Conservation (phyloP, 2,797 vertebrate genomes). For the Harpagifer antarcticus region DNA sequence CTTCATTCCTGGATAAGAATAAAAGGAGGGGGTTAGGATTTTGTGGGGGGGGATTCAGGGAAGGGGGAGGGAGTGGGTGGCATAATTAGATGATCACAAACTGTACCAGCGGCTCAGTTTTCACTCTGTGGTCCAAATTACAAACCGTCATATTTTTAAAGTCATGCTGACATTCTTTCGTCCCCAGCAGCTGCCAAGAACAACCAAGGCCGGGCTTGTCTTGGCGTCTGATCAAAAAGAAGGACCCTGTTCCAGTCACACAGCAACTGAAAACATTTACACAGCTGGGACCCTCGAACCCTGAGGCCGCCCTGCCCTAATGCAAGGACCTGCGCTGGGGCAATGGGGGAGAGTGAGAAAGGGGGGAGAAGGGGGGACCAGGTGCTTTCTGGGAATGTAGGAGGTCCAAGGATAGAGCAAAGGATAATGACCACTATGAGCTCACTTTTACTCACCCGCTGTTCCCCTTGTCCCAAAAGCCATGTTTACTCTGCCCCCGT, state of each 20-base stretch:
- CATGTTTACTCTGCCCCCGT: constrained; percentile 45
- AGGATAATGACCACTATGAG: constrained; percentile 73
- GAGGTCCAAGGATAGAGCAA: constrained; percentile 72
- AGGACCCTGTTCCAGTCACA: constrained; percentile 91
- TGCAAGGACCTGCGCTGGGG: constrained; percentile 79
- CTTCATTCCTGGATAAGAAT: constrained; percentile 88
- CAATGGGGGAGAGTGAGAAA: constrained; percentile 24
- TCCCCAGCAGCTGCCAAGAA: constrained; percentile 93
- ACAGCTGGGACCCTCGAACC: constrained; percentile 94
- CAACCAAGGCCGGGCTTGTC: constrained; percentile 93
- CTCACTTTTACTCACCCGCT: constrained; percentile 57
- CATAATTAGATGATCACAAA: constrained; percentile 91
- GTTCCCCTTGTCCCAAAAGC: constrained; percentile 53
- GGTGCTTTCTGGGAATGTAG: constrained; percentile 74
- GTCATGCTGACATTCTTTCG: constrained; percentile 97
- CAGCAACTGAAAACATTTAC: constrained; percentile 99
- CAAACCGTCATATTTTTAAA: constrained; percentile 95
- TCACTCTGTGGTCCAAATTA: constrained; percentile 92
- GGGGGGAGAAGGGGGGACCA: constrained; percentile 46
- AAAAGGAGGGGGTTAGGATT: constrained; percentile 77
- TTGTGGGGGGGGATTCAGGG: constrained; percentile 56
- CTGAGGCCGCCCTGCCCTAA: constrained; percentile 87
- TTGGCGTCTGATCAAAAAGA: constrained; percentile 95
- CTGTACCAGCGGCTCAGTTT: constrained; percentile 90
- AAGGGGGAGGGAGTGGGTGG: constrained; percentile 65